Evolutionary conservation across 1,140 invertebrate species (phyloP).

Genomic region (Chrysoperla carnea): DNA sequence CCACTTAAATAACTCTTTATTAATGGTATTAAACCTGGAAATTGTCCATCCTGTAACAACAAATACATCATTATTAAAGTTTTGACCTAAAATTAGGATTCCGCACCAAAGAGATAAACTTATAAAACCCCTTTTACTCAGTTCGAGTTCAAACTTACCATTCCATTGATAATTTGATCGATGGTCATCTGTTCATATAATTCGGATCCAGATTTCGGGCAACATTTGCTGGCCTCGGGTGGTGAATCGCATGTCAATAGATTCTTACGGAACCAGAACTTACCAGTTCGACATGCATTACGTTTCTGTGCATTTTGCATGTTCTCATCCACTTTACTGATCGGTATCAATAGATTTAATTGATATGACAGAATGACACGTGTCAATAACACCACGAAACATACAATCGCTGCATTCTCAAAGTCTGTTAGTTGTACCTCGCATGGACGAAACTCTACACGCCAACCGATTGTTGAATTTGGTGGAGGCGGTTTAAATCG

Average conservation of each 20-base stretch:
- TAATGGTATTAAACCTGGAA: conserved; percentile 87
- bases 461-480: conserved; percentile 92
- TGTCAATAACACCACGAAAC: conserved; percentile 92
- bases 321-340: conserved; percentile 98
- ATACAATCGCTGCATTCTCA: conserved; percentile 98
- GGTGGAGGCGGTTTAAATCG: conserved; percentile 95
- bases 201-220: background rate
- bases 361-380: conserved; percentile 93
- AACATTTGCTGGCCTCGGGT: conserved; percentile 23
- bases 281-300: conserved; percentile 64
- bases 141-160: conserved; percentile 50
- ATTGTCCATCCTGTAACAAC: conserved; percentile 48
- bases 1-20: conserved; percentile 83
- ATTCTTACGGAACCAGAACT: conserved; percentile 85
- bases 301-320: conserved; percentile 87
- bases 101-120: too few species aligned
- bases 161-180: conserved; percentile 96
- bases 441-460: conserved; percentile 98
- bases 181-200: conserved; percentile 61
- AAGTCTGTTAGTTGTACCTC: conserved; percentile 98
- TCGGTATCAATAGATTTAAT: conserved; percentile 92
- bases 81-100: background rate
- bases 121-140: too few species aligned
- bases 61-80: background rate
- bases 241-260: conserved; percentile 35